Evolutionary conservation across 2,797 vertebrate genomes (phyloP).

Genomic region (Pipistrellus nathusii): DNA sequence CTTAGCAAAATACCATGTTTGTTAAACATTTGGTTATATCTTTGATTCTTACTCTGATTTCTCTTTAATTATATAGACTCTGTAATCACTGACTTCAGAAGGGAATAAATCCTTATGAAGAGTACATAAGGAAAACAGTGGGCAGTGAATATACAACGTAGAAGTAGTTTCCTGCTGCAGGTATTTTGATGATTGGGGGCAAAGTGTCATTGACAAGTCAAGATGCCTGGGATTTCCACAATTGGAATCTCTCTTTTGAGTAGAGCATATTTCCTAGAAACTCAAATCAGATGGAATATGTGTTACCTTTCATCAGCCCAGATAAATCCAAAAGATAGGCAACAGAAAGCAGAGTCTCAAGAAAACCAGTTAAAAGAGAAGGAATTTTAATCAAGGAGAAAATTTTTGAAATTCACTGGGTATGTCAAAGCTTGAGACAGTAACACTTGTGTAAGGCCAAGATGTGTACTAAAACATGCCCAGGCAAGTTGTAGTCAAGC

Average conservation of each 20-base stretch:
- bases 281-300: background rate
- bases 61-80: background rate
- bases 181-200: background rate
- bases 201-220: background rate
- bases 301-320: background rate
- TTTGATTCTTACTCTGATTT: conserved; percentile 17
- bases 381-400: background rate
- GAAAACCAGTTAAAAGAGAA: background rate
- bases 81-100: conserved; percentile 11
- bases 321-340: background rate
- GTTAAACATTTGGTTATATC: background rate
- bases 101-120: background rate
- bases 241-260: background rate
- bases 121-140: background rate
- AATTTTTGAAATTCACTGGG: background rate
- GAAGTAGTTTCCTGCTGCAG: background rate
- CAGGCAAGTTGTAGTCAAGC: background rate
- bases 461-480: fast-evolving
- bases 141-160: background rate
- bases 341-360: background rate
- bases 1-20: conserved; percentile 42
- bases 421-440: background rate
- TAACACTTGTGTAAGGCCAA: background rate
- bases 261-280: background rate
- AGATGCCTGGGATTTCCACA: background rate